Base-by-base conservation (phyloP, 2,888 invertebrate genomes). In the Eupithecia vulgata region DNA sequence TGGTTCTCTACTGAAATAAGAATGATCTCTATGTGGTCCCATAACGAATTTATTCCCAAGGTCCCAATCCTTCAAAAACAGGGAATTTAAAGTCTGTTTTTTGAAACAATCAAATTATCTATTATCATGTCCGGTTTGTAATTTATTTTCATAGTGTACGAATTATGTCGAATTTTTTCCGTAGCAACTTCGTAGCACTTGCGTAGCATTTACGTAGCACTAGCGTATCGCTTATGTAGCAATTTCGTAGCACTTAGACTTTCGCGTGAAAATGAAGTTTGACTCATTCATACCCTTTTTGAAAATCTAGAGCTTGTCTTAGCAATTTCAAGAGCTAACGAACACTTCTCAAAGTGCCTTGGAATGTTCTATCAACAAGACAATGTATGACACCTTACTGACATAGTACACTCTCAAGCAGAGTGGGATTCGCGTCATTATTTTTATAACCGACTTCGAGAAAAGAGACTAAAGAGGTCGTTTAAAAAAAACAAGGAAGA, bases 291-390 rank as follows among this genome's bases (percentile, higher is more conserved):
- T 61, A 34, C 3, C 30, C 34, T 15, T 61, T 59, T 34, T 10
- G 61, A 34, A 61, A 61, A 34, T 61, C 61, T 34, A 17, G 34
- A 61, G 61, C 61, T 17, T 34, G 30, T 34, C 61, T 48, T 6
- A 35, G 13, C 21, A 25, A 37, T 21, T 68, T 37, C 57, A 57
- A 52, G n/a, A 40, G 40, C 25, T 52, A 57, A 59, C 59, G 25
- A 68, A 59, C 68, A 57, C 68, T 68, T 68, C 45, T n/a, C 37
- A n/a, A 64, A 30, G 30, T 67, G 57, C 34, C 59, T 52, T 25
- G 57, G 37, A 37, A 68, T 15, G 57, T 17, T 68, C 10, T 68
- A 57, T 68, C 35, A 34, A 64, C 64, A 64, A 64, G 64, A 35
- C 64, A 37, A 37, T 64, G 64, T 35, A 64, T 64, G 12, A 64